A percentile compares a stretch with the other conserved stretches of the same genome.
These are phyloP conservation scores for Platycercus adscitus DNA, from an alignment of 2,113 vertebrate species.

Conservation along the genomic window DNA sequence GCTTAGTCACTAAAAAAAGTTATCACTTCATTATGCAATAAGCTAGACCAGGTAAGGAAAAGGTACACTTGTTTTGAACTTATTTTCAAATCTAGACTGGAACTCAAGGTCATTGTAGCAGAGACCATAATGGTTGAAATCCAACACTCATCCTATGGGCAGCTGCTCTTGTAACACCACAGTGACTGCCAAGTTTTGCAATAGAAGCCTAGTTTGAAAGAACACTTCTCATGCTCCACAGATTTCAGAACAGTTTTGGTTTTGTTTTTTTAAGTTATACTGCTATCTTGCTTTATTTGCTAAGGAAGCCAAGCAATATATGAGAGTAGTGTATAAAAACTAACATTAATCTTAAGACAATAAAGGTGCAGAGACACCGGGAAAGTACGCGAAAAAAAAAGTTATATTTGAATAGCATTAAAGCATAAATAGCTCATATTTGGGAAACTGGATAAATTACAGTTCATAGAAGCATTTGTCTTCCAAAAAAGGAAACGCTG, in stretches of 20 bases:
- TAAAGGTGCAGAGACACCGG: fast-evolving
- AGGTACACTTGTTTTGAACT: neutral
- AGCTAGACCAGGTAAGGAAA: neutral
- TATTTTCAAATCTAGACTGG: neutral
- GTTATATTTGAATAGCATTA: neutral
- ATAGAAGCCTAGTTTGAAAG: neutral
- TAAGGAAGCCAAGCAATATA: neutral
- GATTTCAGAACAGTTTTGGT: neutral
- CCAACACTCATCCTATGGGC: neutral
- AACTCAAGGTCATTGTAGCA: neutral
- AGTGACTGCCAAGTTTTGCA: neutral
- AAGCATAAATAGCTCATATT: neutral
- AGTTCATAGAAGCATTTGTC: neutral
- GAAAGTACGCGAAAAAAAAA: fast-evolving
- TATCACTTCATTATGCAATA: neutral
- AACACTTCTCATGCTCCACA: neutral
- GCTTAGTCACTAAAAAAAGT: neutral
- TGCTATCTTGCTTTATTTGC: neutral
- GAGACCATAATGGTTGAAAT: neutral
- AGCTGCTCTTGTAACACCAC: neutral
- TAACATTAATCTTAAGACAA: too few species aligned
- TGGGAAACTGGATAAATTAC: neutral
- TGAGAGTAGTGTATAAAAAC: neutral
- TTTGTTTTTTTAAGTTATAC: neutral
- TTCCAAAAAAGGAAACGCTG: neutral